Evolutionary conservation across 35 echinoderm and acorn worm genomes (phyloP), one percentile per base, ranked within the genome.

Genomic region (Chiridota heheva): DNA sequence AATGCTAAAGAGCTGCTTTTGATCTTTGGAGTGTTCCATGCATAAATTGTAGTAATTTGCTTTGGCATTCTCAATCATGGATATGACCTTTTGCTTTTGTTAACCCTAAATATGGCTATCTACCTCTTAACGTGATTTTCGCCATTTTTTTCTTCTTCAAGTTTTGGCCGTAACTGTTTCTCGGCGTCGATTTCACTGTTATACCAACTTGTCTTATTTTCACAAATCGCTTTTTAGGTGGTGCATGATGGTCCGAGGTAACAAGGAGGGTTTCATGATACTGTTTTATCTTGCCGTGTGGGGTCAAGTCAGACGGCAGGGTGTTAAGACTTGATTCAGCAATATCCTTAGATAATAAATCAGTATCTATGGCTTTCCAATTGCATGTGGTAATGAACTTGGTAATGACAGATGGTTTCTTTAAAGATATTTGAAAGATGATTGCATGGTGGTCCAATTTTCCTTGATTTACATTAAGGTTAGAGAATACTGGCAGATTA

Each of bases 61-160:
- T 27, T 82, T 71, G 29, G 33, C 17, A 48, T 34, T 20, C 3
- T 63, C 36, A 82, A 44, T 82, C 36, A 82, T n/a, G n/a, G 20
- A 82, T 1, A 64, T 67, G 34, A 36, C 60, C 43, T 25, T 38
- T 38, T 68, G 44, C 8, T 44, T 35, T 36, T 82, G 78, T 32
- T 82, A 5, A 30, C 47, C 26, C 28, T 82, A 82, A n/a, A 82
- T 7, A 36, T 68, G 60, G 33, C 69, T n/a, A 66, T 86, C 70
- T 64, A 86, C 77, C 40, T 86, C 70, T 26, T 48, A 44, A 34
- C 42, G 15, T 44, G 81, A 76, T 17, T 29, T 57, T 44, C 69
- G 17, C 82, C 82, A 85, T 8, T 57, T 55, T 12, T 70, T 17
- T n/a, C n/a, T n/a, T n/a, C n/a, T 32, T 85, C 70, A 20, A 86